Base-by-base conservation (phyloP, 2,888 invertebrate species). In the Conchocele bisecta region DNA sequence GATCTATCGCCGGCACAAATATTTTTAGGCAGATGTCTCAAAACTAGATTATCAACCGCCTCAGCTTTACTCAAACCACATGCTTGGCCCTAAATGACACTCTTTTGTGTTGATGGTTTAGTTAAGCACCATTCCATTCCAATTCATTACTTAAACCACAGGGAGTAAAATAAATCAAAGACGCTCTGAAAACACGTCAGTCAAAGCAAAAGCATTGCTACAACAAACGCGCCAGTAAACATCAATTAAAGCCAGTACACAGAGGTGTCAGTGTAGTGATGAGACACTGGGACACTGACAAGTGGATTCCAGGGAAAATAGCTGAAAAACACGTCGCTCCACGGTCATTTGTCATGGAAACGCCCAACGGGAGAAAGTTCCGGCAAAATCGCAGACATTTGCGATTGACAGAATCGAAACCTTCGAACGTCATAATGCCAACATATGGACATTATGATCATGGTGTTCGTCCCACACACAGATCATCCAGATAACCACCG, bases 261-360 rank as follows among this genome's bases (percentile, higher is more conserved):
- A 11, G 15, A 4, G 61, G 69, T 17, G 42, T 50, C 13, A 37
- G 37, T 20, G 57, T 63, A 13, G 26, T 57, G 1, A 69, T 56
- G 56, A 46, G 50, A 56, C 46, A 53, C 7, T 33, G 64, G n/a
- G n/a, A n/a, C n/a, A n/a, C n/a, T n/a, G 22, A 35, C 11, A 58
- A 31, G 4, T 50, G 58, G 58, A 33, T 53, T 41, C 58, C 41
- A 6, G 58, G 50, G n/a, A 46, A 29, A 11, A 29, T 70, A 0
- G 39, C 28, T 9, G 7, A 41, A 28, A 24, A 46, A n/a, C 68
- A 61, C 33, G 56, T 22, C 6, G 15, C 57, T 13, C 61, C 41
- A 33, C 28, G 61, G 33, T 69, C 69, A 33, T 58, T 58, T 57
- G 56, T 69, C 6, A 50, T 70, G 5, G 20, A 71, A 44, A 50